These are phyloP conservation scores for Daktulosphaira vitifoliae DNA, from an alignment of 1,140 invertebrate genomes.

Conservation along the genomic window DNA sequence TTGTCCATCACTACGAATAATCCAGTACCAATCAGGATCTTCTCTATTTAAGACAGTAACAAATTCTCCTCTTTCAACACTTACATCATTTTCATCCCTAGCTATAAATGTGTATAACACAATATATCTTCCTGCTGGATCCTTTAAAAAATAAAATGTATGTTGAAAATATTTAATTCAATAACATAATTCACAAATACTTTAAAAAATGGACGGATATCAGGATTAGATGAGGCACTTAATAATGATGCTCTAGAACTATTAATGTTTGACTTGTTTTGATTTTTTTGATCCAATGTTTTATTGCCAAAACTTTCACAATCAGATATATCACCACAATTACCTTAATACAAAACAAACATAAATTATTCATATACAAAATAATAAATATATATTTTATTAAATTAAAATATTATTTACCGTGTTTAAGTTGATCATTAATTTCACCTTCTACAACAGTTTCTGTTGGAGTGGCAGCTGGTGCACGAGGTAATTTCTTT, in stretches of 20 bases:
- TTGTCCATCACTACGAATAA: conserved; percentile 79
- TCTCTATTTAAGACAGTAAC: conserved; percentile 88
- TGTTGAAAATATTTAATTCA: conserved; percentile 22
- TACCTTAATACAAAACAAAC: conserved; percentile 6
- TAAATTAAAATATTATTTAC: conserved; percentile 35
- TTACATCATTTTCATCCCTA: conserved; percentile 87
- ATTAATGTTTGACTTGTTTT: conserved; percentile 46
- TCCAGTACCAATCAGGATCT: conserved; percentile 94
- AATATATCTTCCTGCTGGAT: conserved; percentile 80
- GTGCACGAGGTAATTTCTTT: conserved; percentile 71
- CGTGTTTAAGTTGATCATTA: conserved; percentile 38
- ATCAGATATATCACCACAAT: conserved; percentile 50
- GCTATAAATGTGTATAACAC: conserved; percentile 89
- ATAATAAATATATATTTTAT: not conserved
- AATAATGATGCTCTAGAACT: conserved; percentile 53
- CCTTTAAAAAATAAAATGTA: conserved; percentile 44
- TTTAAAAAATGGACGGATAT: conserved; percentile 80
- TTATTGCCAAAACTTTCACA: conserved; percentile 54
- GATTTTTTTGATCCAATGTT: conserved; percentile 47
- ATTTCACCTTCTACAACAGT: conserved; percentile 39
- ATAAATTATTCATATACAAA: not conserved
- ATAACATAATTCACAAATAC: conserved; percentile 40
- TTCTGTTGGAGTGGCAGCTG: conserved; percentile 38
- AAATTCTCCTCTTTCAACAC: conserved; percentile 85
- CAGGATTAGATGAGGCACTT: conserved; percentile 54